These are phyloP conservation scores for Streblospio benedicti DNA, from an alignment of 1,140 invertebrate genomes.

Conservation along the genomic window DNA sequence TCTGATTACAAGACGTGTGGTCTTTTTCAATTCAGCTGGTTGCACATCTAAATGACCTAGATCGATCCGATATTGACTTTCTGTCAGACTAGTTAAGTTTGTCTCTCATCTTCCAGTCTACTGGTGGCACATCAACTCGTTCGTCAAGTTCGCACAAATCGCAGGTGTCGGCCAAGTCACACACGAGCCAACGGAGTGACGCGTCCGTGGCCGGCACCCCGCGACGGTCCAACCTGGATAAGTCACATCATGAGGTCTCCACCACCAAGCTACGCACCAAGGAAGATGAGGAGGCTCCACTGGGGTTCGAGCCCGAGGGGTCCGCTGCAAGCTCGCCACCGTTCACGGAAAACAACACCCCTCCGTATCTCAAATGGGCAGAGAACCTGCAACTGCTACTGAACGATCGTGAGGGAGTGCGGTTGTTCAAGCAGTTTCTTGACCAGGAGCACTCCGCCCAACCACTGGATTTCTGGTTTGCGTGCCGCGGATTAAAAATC, in stretches of 20 bases:
- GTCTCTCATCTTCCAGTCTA: too few relatives aligned
- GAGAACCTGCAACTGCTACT: conserved; percentile 69
- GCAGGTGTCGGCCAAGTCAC: conserved; percentile 26
- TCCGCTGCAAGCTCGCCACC: conserved; percentile 40
- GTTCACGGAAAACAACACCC: conserved; percentile 49
- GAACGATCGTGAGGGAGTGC: conserved; percentile 73
- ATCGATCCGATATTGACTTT: conserved; percentile 33
- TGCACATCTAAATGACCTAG: too few relatives aligned
- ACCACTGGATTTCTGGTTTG: conserved; percentile 80
- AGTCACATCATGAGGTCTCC: conserved; percentile 12
- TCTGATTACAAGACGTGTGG: neutral
- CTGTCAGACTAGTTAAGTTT: neutral
- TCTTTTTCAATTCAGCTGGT: too few relatives aligned
- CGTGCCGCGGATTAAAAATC: conserved; percentile 78
- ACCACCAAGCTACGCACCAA: neutral
- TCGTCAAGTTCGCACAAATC: conserved; percentile 32
- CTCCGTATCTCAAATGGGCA: conserved; percentile 76
- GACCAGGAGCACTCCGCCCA: conserved; percentile 62
- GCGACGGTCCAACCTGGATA: conserved; percentile 37
- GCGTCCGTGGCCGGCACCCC: conserved; percentile 32
- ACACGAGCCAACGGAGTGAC: conserved; percentile 2
- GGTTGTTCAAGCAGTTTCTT: conserved; percentile 73
- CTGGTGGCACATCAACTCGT: conserved; percentile 27
- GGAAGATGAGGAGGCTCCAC: conserved; percentile 20
- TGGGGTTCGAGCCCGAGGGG: conserved; percentile 44